A percentile compares a stretch with the other conserved stretches of the same genome.
Evolutionary conservation across 1,140 invertebrate species (phyloP).

Genomic region (Ooceraea biroi): DNA sequence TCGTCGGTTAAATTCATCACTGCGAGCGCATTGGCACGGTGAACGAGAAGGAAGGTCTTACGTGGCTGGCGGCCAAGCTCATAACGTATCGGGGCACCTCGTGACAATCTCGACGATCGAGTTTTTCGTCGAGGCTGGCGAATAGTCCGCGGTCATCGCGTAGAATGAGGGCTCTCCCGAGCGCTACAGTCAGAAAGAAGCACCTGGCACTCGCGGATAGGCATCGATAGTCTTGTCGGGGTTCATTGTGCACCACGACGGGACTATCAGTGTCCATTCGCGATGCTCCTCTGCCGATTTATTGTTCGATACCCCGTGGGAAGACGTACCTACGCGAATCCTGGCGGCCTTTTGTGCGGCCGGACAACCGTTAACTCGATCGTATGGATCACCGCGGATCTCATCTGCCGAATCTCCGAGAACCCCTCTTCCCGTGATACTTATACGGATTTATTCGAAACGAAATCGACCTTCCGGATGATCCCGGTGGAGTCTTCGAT

Average conservation of each 20-base stretch:
- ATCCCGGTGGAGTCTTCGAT: neutral
- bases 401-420: neutral
- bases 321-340: constrained; percentile 9
- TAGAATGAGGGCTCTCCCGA: neutral
- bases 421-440: neutral
- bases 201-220: neutral
- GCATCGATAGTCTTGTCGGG: neutral
- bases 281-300: constrained; percentile 22
- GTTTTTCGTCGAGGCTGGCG: constrained; percentile 39
- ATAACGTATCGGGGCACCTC: constrained; percentile 35
- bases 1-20: constrained; percentile 50
- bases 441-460: neutral
- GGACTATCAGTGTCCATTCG: no score
- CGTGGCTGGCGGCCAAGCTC: constrained; percentile 50
- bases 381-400: neutral
- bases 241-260: constrained; percentile 16
- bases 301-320: constrained; percentile 8
- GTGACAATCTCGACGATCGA: constrained; percentile 33
- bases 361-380: constrained; percentile 18
- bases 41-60: constrained; percentile 16
- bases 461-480: neutral
- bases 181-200: neutral
- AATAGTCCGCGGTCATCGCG: constrained; percentile 18
- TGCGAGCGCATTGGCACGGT: constrained; percentile 38
- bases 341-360: constrained; percentile 19